Conservation (phyloP, 2,113 vertebrate genomes). For the Podilymbus podiceps region DNA sequence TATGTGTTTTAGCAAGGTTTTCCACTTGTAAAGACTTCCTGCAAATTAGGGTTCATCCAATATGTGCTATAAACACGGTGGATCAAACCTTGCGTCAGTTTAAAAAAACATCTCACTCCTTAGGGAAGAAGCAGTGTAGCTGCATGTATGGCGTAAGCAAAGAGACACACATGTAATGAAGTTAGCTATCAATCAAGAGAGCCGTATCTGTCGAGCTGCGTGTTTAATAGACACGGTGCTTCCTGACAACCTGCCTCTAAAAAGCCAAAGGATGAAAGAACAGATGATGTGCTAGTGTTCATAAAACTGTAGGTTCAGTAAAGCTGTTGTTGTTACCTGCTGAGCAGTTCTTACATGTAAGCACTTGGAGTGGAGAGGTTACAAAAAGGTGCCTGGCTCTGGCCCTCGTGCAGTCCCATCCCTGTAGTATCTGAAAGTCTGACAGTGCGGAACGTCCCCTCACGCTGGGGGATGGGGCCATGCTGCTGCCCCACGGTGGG, state of each 20-base stretch:
- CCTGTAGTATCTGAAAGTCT: not conserved
- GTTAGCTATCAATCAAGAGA: not conserved
- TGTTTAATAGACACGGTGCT: not conserved
- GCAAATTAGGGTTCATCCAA: conserved; percentile 58
- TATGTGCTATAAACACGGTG: conserved; percentile 9
- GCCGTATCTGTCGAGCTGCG: not conserved
- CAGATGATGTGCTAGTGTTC: not conserved
- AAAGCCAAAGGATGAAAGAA: not conserved
- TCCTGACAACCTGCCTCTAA: not conserved
- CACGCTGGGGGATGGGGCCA: not conserved
- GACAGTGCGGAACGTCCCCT: not conserved
- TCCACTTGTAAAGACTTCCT: conserved; percentile 67
- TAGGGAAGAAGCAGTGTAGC: not conserved
- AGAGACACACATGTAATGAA: not conserved
- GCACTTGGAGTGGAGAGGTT: not conserved
- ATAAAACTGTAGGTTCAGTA: not conserved
- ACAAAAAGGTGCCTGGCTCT: not conserved
- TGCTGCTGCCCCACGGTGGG: not conserved
- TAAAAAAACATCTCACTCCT: not conserved
- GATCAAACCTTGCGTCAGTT: conserved; percentile 19
- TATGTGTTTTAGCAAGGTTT: conserved; percentile 63
- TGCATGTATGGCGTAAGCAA: not conserved
- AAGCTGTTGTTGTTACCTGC: not conserved
- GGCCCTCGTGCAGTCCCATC: not conserved
- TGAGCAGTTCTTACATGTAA: not conserved